Evolutionary conservation across 2,888 invertebrate genomes (phyloP).

Genomic region (Cordilura impudica): DNA sequence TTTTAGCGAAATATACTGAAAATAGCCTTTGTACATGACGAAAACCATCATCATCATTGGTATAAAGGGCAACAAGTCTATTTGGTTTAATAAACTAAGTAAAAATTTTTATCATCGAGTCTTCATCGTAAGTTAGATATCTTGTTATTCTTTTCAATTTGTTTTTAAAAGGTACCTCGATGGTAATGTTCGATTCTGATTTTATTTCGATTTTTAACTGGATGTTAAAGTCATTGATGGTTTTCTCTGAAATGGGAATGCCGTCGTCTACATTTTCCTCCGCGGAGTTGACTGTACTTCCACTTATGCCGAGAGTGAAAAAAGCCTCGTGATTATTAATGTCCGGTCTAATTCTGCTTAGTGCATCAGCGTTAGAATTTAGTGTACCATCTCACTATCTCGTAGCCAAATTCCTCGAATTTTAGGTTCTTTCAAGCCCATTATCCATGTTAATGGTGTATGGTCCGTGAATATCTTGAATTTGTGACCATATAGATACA

Average conservation of each 20-base stretch:
- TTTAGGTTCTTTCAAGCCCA: no score
- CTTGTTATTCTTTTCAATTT: constrained; percentile 31
- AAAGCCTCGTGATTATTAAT: not conserved
- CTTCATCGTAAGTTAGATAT: not conserved
- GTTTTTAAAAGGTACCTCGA: constrained; percentile 47
- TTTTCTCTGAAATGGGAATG: constrained; percentile 50
- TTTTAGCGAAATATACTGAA: constrained; percentile 15
- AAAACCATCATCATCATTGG: not conserved
- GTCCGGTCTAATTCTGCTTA: not conserved
- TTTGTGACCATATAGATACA: no score
- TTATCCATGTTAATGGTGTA: no score
- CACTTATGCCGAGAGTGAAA: not conserved
- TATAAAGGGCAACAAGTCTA: constrained; percentile 1
- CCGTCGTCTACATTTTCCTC: constrained; percentile 37
- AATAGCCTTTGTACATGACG: not conserved
- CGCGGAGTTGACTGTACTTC: not conserved
- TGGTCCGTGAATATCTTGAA: no score
- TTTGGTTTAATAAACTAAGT: constrained; percentile 12
- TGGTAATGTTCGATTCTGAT: not conserved
- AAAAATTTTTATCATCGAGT: constrained; percentile 16
- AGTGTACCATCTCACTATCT: not conserved
- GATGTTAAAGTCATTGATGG: constrained; percentile 52
- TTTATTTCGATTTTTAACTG: constrained; percentile 47
- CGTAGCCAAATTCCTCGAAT: not conserved
- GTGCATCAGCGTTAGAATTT: not conserved